Conservation (phyloP, 2,113 vertebrate species). For the Chloropsis cyanopogon region DNA sequence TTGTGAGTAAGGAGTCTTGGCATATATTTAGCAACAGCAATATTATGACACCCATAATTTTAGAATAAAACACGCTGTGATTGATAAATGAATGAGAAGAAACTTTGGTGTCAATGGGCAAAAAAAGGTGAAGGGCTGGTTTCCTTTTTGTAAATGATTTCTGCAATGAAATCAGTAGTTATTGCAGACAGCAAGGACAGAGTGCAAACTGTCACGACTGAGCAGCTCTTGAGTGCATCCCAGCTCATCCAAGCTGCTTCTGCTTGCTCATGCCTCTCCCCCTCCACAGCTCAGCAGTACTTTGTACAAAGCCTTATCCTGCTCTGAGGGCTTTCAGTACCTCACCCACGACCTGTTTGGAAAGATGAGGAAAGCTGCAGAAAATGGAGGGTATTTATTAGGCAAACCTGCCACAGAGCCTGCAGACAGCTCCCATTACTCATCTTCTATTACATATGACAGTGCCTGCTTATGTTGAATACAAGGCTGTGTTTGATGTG, state of each 20-base stretch:
- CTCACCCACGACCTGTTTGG: accelerated
- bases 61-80: neutral
- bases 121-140: neutral
- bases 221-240: neutral
- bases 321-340: neutral
- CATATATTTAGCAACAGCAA: neutral
- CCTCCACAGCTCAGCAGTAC: neutral
- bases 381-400: neutral
- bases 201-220: neutral
- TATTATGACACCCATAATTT: neutral
- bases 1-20: neutral
- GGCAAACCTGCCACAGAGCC: neutral
- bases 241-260: neutral
- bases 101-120: neutral
- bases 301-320: neutral
- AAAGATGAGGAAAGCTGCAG: neutral
- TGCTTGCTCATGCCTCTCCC: neutral
- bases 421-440: neutral
- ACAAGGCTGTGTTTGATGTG: neutral
- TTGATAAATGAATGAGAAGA: neutral
- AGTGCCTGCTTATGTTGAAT: neutral
- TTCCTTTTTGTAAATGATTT: neutral
- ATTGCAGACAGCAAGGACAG: neutral
- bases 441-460: neutral
- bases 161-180: neutral